These are phyloP conservation scores for Phoebastria nigripes DNA, from an alignment of 2,797 vertebrate genomes.

Conservation along the genomic window DNA sequence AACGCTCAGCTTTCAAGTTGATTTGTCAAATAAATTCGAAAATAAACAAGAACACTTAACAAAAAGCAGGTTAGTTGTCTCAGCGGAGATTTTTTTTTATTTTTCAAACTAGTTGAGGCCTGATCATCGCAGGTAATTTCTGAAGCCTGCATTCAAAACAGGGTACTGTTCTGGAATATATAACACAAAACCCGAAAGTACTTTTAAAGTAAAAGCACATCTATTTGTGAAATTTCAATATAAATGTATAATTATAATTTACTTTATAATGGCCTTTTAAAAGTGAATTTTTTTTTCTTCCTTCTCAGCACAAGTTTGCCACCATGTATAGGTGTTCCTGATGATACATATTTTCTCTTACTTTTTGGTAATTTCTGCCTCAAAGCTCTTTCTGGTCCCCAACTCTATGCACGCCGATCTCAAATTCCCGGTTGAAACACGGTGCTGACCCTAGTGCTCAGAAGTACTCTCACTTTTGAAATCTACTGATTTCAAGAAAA, in stretches of 20 bases:
- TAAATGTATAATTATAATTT: not conserved
- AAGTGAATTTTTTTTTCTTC: not conserved
- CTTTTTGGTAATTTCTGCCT: not conserved
- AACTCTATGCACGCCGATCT: rapidly evolving
- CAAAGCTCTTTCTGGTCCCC: not conserved
- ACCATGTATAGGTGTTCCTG: not conserved
- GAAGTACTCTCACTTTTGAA: not conserved
- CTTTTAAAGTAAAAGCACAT: not conserved
- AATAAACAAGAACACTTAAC: not conserved
- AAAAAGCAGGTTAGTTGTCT: not conserved
- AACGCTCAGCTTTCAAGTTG: not conserved
- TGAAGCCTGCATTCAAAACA: not conserved
- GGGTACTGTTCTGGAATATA: not conserved
- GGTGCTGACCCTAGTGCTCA: not conserved
- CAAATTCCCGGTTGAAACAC: not conserved
- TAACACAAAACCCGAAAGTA: not conserved
- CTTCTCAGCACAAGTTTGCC: not conserved
- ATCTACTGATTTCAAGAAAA: not conserved
- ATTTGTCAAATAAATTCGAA: not conserved
- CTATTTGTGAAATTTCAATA: not conserved
- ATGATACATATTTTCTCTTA: not conserved
- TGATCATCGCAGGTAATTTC: not conserved
- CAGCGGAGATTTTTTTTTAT: not conserved
- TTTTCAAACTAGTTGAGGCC: not conserved
- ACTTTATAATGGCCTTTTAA: not conserved